A percentile compares a stretch with the other conserved stretches of the same genome.
phyloP scores from a whole-genome alignment of 2,888 invertebrate species.

The Timandra comae region DNA sequence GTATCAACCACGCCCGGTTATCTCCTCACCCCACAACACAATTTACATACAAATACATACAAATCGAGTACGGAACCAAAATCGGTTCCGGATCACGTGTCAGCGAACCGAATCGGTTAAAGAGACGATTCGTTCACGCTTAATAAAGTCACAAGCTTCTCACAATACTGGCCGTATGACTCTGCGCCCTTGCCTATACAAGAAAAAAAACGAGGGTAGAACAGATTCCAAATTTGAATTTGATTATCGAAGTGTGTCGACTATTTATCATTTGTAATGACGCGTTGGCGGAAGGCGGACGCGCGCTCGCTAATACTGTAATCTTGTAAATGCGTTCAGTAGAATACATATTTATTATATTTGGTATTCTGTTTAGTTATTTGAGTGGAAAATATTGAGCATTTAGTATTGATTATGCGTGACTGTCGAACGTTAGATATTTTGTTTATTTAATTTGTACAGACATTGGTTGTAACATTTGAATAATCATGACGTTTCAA shows the following conservation, averaged over 20 bases:
- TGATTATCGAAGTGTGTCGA: conserved; percentile 75
- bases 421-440: conserved; percentile 32
- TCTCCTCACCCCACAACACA: conserved; percentile 60
- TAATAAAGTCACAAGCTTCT: conserved; percentile 75
- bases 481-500: conserved; percentile 19
- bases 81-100: conserved; percentile 79
- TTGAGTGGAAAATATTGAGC: conserved; percentile 67
- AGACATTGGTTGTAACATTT: conserved; percentile 16
- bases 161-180: conserved; percentile 63
- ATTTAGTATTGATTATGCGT: conserved; percentile 54
- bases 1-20: conserved; percentile 65
- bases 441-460: conserved; percentile 30
- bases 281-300: conserved; percentile 55
- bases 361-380: conserved; percentile 42
- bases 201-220: conserved; percentile 60
- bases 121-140: conserved; percentile 71
- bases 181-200: conserved; percentile 40
- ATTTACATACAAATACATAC: conserved; percentile 73
- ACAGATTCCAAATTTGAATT: conserved; percentile 77
- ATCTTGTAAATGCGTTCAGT: conserved; percentile 71
- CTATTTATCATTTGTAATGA: conserved; percentile 76
- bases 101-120: conserved; percentile 76
- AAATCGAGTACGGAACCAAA: conserved; percentile 60
- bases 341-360: conserved; percentile 67
- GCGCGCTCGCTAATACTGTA: conserved; percentile 69